These are phyloP conservation scores for Anhinga rufa DNA, from an alignment of 2,113 vertebrate genomes.

Conservation along the genomic window DNA sequence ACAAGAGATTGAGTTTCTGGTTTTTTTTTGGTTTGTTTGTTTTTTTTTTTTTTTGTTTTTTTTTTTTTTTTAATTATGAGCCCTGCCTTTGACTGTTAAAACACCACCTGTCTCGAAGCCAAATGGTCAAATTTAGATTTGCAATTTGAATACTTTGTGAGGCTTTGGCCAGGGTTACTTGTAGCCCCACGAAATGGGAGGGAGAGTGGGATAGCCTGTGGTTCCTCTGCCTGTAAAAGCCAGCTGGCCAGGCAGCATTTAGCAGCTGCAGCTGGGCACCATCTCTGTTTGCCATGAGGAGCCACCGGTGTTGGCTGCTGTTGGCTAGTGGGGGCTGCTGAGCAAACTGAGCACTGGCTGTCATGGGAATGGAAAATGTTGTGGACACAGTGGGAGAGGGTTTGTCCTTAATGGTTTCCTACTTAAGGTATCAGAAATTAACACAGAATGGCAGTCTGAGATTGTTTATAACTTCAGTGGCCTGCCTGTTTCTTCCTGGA, in stretches of 20 bases:
- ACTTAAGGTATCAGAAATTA: background rate
- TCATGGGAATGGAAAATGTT: background rate
- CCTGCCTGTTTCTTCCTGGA: background rate
- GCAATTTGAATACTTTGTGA: background rate
- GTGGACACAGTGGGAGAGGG: background rate
- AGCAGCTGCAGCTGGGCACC: background rate
- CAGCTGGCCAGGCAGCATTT: background rate
- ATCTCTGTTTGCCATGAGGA: background rate
- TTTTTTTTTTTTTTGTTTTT: too few species aligned
- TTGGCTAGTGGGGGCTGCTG: background rate
- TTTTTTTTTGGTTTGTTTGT: too few species aligned
- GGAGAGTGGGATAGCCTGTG: background rate
- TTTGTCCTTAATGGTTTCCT: background rate
- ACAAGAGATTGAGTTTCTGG: background rate
- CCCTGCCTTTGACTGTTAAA: background rate
- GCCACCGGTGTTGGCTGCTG: background rate
- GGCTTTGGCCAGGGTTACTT: background rate
- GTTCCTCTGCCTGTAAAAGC: accelerated
- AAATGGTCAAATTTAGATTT: background rate
- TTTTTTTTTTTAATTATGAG: background rate
- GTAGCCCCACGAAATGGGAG: accelerated
- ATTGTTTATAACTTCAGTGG: background rate
- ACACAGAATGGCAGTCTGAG: background rate
- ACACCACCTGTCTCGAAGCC: background rate
- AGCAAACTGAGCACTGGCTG: accelerated